Evolutionary conservation across 2,888 invertebrate genomes (phyloP), one percentile per base, ranked within the genome.

Genomic region (Lasiommata megera): DNA sequence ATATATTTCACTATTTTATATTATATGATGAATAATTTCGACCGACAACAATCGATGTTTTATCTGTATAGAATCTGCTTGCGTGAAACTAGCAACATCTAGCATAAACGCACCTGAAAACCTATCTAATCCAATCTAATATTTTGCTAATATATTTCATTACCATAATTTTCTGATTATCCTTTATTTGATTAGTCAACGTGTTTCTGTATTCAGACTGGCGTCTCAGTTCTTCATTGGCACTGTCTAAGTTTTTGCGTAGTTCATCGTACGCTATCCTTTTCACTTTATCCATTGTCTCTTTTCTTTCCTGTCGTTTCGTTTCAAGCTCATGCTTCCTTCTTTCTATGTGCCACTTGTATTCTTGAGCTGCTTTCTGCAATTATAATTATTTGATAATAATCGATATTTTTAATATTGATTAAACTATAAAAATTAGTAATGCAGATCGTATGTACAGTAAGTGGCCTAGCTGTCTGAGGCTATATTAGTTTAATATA

Each of bases 161-260:
- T 69, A 85, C 89, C 79, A 80, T 69, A 54, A 73, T 63, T 56
- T 67, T 79, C 38, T 84, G 81, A 63, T 87, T 87, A 1, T 81
- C 79, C 23, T 67, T 71, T 37, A 88, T 82, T 62, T 90, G 90
- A 11, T 61, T 61, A 1, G 65, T 75, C 60, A 90, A 68, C 16
- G 65, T 71, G n/a, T 80, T 74, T 58, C 82, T 80, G 57, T 87
- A 89, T 6, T 84, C 79, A 3, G 80, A 69, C 58, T 89, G 90
- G 31, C 72, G 72, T 47, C 63, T 70, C 44, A 88, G 55, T 62
- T 87, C 89, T 3, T 77, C 70, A 28, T 82, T 78, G 0, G 88
- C 84, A 28, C 66, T 72, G 1, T 79, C 69, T 17, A 88, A 62
- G 18, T 73, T 77, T 3, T 69, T 73, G 14, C 76, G 72, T 1